These are phyloP conservation scores for Rugalucina vietnamica DNA, from an alignment of 2,888 invertebrate genomes.

Conservation along the genomic window DNA sequence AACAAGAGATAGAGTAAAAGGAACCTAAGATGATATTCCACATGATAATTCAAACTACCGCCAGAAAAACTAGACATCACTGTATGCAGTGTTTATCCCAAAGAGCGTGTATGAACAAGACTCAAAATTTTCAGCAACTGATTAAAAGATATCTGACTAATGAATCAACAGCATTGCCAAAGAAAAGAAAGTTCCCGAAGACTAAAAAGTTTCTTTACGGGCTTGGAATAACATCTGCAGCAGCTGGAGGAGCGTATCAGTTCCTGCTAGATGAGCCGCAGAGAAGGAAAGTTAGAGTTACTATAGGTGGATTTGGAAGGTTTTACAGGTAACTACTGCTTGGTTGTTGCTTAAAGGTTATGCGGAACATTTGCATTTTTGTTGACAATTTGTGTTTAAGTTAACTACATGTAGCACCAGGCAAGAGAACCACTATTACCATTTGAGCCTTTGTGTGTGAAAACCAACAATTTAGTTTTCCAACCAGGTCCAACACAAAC, in stretches of 20 bases:
- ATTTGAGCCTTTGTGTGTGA: too few relatives aligned
- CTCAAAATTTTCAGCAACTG: background rate
- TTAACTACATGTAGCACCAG: too few relatives aligned
- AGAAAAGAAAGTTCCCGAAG: slow-evolving; percentile 34
- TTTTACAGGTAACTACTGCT: slow-evolving; percentile 80
- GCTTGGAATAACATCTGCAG: slow-evolving; percentile 48
- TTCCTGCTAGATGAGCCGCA: slow-evolving; percentile 65
- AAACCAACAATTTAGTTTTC: too few relatives aligned
- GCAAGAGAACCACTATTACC: too few relatives aligned
- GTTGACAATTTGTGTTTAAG: too few relatives aligned
- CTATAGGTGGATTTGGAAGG: slow-evolving; percentile 75
- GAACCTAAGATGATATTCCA: too few relatives aligned
- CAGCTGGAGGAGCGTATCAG: slow-evolving; percentile 64
- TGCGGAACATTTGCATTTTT: too few relatives aligned
- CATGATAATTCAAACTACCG: too few relatives aligned
- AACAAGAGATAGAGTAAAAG: too few relatives aligned
- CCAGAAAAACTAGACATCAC: background rate
- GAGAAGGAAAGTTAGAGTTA: slow-evolving; percentile 76
- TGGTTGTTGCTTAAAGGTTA: too few relatives aligned
- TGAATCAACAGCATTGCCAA: background rate
- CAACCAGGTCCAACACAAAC: too few relatives aligned
- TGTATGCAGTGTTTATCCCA: slow-evolving; percentile 13
- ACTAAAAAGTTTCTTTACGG: slow-evolving; percentile 39
- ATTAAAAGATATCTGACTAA: background rate
- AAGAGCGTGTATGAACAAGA: background rate